These are phyloP conservation scores for Drosophila subsilvestris DNA, from an alignment of 2,888 invertebrate genomes.

Conservation along the genomic window DNA sequence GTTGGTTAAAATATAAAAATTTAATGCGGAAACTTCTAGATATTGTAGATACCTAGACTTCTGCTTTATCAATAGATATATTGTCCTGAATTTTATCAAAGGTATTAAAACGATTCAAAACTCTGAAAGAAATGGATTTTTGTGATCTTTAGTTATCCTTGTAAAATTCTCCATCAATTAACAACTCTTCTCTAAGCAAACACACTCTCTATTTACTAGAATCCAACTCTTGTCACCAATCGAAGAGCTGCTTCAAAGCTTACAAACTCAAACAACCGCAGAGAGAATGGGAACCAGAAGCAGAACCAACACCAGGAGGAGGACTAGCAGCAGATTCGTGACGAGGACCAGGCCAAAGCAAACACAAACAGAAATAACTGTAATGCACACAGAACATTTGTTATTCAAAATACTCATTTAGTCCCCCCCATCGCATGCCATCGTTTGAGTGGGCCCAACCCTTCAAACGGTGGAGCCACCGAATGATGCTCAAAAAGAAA, in stretches of 20 bases:
- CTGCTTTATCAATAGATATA: too few relatives aligned
- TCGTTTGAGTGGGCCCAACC: conserved; percentile 41
- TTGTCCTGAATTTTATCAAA: not conserved
- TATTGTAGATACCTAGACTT: not conserved
- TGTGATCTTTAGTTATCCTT: not conserved
- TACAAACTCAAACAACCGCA: not conserved
- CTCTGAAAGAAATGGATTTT: not conserved
- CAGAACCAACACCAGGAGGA: too few relatives aligned
- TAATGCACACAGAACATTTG: conserved; percentile 29
- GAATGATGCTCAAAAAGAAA: conserved; percentile 62
- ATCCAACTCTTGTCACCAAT: not conserved
- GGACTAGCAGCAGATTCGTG: too few relatives aligned
- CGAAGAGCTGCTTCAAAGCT: not conserved
- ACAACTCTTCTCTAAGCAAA: not conserved
- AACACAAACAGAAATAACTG: not conserved
- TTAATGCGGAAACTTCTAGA: not conserved
- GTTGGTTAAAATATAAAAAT: not conserved
- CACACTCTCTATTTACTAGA: not conserved
- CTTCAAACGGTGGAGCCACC: conserved; percentile 46
- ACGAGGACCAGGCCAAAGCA: conserved; percentile 3
- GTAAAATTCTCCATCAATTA: not conserved
- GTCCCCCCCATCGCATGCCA: conserved; percentile 25
- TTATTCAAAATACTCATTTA: conserved; percentile 64
- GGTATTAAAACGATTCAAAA: not conserved
- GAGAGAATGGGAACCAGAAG: not conserved